Base-by-base conservation (phyloP, 92 coral and sea anemone species). In the Phenganax stokvisi region DNA sequence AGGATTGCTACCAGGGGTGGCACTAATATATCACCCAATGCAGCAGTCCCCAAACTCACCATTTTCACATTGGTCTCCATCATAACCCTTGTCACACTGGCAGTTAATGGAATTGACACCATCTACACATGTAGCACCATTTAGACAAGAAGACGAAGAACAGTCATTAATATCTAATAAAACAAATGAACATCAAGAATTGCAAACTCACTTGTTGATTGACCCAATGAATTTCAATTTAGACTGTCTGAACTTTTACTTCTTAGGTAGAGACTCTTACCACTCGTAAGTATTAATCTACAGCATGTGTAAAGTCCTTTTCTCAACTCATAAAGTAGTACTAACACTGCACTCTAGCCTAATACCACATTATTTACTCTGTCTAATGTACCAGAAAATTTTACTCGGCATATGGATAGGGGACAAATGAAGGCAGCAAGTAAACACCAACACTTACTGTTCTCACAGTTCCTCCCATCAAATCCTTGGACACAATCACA, bases 61-160 rank as follows among this genome's bases (percentile, higher is more conserved):
- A 8, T 63, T 52, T 60, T 79, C 83, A 62, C 81, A 77, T 3
- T 17, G 71, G 16, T 53, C 31, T 51, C 83, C 83, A 79, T 79
- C 17, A 64, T 61, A 79, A 8, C 83, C 83, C 25, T 54, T 79
- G 31, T 60, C 72, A 54, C 83, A 79, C 12, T 51, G 68, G 10
- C 83, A 79, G 11, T 27, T 54, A 20, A 59, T 63, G 11, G 83
- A 79, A 28, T 79, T 64, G 4, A 79, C 83, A 60, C 69, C 69
- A 54, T 79, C 83, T n/a, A 62, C 62, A 54, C 83, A 79, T 25
- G 72, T 79, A 7, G 59, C 83, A 44, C 83, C 83, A 53, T 79
- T 79, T 29, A 54, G 16, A 65, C 83, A 79, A 9, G 83, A 56
- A 27, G 28, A 0, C 27, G 62, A 60, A 51, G 27, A 51, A 53